Evolutionary conservation across 2,888 invertebrate genomes (phyloP), one percentile per base, ranked within the genome.

Genomic region (Eustalomyia histrio): DNA sequence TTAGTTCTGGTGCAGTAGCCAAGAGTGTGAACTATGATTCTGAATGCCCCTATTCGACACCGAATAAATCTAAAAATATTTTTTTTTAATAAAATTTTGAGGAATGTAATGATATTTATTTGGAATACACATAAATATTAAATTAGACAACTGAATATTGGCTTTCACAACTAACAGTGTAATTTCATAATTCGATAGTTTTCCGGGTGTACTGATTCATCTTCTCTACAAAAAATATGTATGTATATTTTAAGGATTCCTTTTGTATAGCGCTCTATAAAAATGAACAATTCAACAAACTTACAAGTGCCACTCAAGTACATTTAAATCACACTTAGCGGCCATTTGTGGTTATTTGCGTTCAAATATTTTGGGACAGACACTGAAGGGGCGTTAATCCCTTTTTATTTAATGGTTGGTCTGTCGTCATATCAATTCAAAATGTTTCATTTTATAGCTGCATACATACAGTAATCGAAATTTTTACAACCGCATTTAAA

Each of bases 241-340:
- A 14, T 50, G 5, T 57, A 43, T 47, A 58, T 53, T 47, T 72
- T 50, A 52, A 57, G 67, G 52, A 68, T 79, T 79, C 18, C 14
- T 24, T 76, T 86, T 88, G 86, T 88, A 87, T 86, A 86, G 82
- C 84, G 85, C 69, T 85, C 86, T 85, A 87, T 86, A 85, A 87
- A 88, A 71, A 67, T 50, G 85, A 86, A 87, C 67, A 76, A 88
- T 87, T 86, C 86, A 86, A 86, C 85, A 87, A 86, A 88, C 86
- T 88, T 86, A 87, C 86, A 86, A 87, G 85, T 87, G 85, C 83
- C 86, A 84, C 86, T 84, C 84, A 87, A 88, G 87, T 86, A 87
- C 87, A 86, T 88, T 88, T 88, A 87, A 87, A 88, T 88, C 86
- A 85, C 87, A 88, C 88, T 88, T 87, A 86, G 85, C 86, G 85